Conservation (phyloP, 2,888 invertebrate species). For the Xestia c-nigrum region DNA sequence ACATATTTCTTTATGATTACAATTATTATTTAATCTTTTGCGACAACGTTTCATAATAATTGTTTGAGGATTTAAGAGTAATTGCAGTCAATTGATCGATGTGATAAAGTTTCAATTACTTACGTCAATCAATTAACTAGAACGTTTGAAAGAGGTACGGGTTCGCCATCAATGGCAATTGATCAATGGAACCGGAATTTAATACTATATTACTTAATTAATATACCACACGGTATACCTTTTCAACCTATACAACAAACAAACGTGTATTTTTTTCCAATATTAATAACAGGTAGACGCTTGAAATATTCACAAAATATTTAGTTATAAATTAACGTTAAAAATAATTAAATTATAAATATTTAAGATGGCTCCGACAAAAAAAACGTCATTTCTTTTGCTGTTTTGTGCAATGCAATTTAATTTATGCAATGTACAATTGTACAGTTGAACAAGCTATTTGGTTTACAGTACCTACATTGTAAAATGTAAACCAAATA, state of each 20-base stretch:
- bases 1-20: slow-evolving; percentile 38
- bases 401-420: no score
- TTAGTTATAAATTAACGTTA: no score
- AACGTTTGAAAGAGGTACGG: background rate
- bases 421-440: no score
- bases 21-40: slow-evolving; percentile 25
- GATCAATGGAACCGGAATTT: background rate
- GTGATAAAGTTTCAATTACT: background rate
- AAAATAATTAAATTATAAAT: no score
- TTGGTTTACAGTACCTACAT: no score
- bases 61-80: slow-evolving; percentile 7
- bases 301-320: no score
- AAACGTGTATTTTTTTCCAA: no score
- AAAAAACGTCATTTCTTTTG: no score
- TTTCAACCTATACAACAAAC: background rate
- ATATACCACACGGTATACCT: background rate
- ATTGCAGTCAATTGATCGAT: background rate
- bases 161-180: background rate
- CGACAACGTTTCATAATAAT: slow-evolving; percentile 26
- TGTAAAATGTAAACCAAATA: no score
- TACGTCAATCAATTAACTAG: background rate
- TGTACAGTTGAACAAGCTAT: no score
- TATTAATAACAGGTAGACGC: no score
- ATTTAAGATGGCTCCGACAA: no score
- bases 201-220: background rate